Percentiles rank a stretch among this genome's conserved stretches.
Conservation (phyloP, 2,797 vertebrate species). For the Syndactyla subalaris region DNA sequence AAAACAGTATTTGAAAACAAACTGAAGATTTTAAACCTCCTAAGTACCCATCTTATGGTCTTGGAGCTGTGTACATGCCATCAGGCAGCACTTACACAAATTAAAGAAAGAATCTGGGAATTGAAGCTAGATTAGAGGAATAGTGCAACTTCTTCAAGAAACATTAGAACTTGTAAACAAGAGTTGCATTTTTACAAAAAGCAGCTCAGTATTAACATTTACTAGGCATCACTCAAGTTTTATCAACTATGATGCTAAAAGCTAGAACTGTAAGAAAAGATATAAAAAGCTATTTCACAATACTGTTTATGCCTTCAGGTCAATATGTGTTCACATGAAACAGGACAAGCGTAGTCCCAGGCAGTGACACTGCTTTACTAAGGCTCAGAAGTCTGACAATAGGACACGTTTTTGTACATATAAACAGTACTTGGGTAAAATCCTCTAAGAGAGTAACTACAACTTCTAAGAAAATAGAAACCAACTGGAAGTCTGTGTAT, state of each 20-base stretch:
- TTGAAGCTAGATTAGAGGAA: not conserved
- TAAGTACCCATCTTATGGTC: not conserved
- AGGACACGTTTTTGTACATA: not conserved
- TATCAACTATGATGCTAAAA: not conserved
- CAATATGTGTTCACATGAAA: not conserved
- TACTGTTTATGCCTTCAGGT: not conserved
- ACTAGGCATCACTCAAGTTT: not conserved
- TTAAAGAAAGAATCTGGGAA: not conserved
- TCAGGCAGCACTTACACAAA: not conserved
- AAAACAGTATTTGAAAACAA: not conserved
- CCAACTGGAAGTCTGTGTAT: not conserved
- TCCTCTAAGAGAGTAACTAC: not conserved
- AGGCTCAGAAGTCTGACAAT: not conserved
- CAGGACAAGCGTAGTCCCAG: not conserved
- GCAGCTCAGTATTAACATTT: not conserved
- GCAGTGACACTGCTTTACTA: not conserved
- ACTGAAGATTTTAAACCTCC: not conserved
- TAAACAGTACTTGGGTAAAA: not conserved
- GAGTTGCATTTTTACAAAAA: not conserved
- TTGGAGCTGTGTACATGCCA: not conserved
- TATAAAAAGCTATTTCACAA: not conserved
- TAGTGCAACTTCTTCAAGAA: not conserved
- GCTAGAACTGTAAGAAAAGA: not conserved
- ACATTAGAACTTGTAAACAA: not conserved
- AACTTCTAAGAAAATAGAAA: constrained; percentile 34